Conservation (phyloP, 1,140 invertebrate genomes). For the Nixonia krombeini region DNA sequence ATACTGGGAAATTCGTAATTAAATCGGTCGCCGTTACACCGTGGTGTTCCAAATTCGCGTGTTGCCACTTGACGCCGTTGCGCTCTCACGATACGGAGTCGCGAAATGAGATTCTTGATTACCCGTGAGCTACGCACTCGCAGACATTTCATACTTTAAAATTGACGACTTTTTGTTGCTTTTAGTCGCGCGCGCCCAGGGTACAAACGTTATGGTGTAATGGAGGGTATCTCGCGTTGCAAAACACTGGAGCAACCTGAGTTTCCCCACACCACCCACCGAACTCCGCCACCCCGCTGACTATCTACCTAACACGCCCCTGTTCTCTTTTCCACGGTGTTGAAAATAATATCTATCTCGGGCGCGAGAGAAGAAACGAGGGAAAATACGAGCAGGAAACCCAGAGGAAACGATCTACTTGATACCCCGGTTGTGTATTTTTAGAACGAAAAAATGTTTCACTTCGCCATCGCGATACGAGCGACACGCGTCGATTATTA, state of each 20-base stretch:
- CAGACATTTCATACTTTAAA: constrained; percentile 41
- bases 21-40: no score
- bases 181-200: constrained; percentile 22
- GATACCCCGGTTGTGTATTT: constrained; percentile 52
- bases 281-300: constrained; percentile 35
- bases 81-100: no score
- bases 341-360: constrained; percentile 67
- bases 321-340: constrained; percentile 45
- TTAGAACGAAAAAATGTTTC: constrained; percentile 38
- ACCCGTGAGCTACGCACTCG: constrained; percentile 29
- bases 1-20: no score
- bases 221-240: constrained; percentile 69
- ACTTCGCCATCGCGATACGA: constrained; percentile 23
- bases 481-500: background rate
- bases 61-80: no score
- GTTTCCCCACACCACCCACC: constrained; percentile 32
- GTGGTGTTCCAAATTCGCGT: no score
- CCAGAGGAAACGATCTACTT: constrained; percentile 50
- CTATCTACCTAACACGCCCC: constrained; percentile 39
- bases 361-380: constrained; percentile 41
- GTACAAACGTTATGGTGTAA: constrained; percentile 63
- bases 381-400: constrained; percentile 50
- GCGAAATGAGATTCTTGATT: constrained; percentile 37
- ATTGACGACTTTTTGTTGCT: constrained; percentile 44
- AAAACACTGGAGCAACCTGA: constrained; percentile 61